A percentile compares a stretch with the other conserved stretches of the same genome.
phyloP scores from a whole-genome alignment of 2,797 vertebrate genomes.

The Bovichtus diacanthus region DNA sequence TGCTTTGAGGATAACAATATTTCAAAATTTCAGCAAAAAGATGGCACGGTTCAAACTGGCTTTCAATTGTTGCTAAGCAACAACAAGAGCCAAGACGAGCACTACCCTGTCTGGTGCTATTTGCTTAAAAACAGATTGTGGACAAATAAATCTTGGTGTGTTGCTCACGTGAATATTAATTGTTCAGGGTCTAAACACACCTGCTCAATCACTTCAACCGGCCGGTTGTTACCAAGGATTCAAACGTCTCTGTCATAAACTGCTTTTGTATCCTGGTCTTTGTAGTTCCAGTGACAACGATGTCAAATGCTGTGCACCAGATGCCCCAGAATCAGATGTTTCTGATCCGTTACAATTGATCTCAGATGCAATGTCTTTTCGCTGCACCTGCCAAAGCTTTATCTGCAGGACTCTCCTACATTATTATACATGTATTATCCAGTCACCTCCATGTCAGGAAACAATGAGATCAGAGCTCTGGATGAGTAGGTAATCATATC shows the following conservation, averaged over 20 bases:
- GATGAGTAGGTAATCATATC: conserved; percentile 77
- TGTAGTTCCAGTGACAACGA: neutral
- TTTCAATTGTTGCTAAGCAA: conserved; percentile 80
- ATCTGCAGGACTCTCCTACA: conserved; percentile 50
- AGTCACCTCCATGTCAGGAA: conserved; percentile 66
- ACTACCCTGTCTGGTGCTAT: conserved; percentile 43
- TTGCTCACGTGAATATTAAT: conserved; percentile 33
- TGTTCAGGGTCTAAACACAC: conserved; percentile 11
- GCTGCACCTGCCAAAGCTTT: conserved; percentile 25
- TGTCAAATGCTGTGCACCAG: neutral
- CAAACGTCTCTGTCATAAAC: conserved; percentile 2
- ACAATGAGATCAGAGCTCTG: conserved; percentile 71
- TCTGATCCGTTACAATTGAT: conserved; percentile 6
- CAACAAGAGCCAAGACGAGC: conserved; percentile 67
- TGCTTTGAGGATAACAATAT: conserved; percentile 66
- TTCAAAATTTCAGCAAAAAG: conserved; percentile 57
- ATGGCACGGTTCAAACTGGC: conserved; percentile 53
- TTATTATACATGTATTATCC: conserved; percentile 64
- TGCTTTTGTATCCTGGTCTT: neutral
- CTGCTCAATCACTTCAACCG: neutral
- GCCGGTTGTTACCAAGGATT: neutral
- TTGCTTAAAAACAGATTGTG: conserved; percentile 51
- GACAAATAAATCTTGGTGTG: conserved; percentile 23
- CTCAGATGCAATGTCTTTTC: conserved; percentile 22
- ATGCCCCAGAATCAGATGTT: neutral